A percentile compares a stretch with the other conserved stretches of the same genome.
These are phyloP conservation scores for Polypedilum vanderplanki DNA, from an alignment of 1,140 invertebrate species.

Conservation along the genomic window DNA sequence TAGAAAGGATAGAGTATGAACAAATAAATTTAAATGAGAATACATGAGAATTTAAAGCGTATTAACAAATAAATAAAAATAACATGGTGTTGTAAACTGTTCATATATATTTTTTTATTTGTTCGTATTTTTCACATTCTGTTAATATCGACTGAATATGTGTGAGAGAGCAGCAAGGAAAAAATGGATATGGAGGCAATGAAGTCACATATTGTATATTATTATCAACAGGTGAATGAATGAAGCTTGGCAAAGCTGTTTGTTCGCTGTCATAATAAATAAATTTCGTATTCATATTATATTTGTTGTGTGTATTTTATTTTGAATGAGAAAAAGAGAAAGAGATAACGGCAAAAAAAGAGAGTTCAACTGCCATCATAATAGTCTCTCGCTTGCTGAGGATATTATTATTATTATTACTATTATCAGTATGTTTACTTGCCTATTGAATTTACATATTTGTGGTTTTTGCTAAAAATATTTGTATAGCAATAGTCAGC, in stretches of 20 bases:
- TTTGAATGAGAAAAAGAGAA: background rate
- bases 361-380: background rate
- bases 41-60: no score
- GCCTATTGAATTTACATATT: background rate
- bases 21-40: no score
- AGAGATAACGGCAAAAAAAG: background rate
- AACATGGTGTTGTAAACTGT: background rate
- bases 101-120: background rate
- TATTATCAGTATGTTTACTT: background rate
- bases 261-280: conserved; percentile 18
- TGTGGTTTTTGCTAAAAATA: background rate
- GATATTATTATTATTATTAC: background rate
- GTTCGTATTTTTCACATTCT: background rate
- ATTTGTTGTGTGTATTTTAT: background rate
- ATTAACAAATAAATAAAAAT: background rate
- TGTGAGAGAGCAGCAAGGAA: background rate
- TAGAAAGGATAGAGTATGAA: no score
- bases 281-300: conserved; percentile 15
- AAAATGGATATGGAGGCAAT: background rate
- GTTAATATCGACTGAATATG: background rate
- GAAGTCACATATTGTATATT: conserved; percentile 13
- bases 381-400: background rate
- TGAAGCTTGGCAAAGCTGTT: background rate
- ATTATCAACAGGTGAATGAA: conserved; percentile 12
- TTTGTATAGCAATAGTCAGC: background rate